phyloP scores from a whole-genome alignment of 1,140 invertebrate species.

The Danaus plexippus region DNA sequence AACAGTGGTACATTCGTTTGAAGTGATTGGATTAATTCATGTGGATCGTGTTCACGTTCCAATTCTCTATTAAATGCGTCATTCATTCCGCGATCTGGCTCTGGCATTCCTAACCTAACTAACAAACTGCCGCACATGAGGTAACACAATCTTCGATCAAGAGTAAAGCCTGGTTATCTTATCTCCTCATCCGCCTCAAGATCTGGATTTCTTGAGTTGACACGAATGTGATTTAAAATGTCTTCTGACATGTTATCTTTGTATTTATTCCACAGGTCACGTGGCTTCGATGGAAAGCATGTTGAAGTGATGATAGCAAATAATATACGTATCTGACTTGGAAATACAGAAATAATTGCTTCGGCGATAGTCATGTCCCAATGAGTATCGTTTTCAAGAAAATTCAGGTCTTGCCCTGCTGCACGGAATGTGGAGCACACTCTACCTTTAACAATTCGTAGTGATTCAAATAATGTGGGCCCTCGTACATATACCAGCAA shows the following conservation, averaged over 20 bases:
- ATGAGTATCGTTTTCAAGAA: slow-evolving; percentile 38
- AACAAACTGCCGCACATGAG: slow-evolving; percentile 28
- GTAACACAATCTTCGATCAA: slow-evolving; percentile 32
- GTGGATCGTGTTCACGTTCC: slow-evolving; percentile 35
- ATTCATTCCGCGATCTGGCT: slow-evolving; percentile 29
- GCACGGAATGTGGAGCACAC: slow-evolving; percentile 40
- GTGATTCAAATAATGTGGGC: slow-evolving; percentile 54
- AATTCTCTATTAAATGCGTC: slow-evolving; percentile 44
- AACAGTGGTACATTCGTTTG: slow-evolving; percentile 39
- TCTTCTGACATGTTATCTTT: slow-evolving; percentile 53
- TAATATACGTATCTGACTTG: slow-evolving; percentile 40
- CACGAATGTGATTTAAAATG: slow-evolving; percentile 33
- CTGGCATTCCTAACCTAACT: slow-evolving; percentile 46
- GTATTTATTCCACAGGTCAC: slow-evolving; percentile 66
- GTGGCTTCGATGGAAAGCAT: too few relatives aligned
- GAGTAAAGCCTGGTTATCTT: slow-evolving; percentile 26
- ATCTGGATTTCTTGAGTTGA: slow-evolving; percentile 31
- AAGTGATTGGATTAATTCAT: slow-evolving; percentile 27
- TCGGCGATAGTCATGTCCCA: slow-evolving; percentile 44
- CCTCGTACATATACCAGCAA: slow-evolving; percentile 64
- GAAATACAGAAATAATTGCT: slow-evolving; percentile 30
- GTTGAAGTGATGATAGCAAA: slow-evolving; percentile 35
- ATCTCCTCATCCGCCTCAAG: slow-evolving; percentile 33
- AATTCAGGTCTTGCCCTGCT: slow-evolving; percentile 36
- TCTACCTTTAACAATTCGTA: slow-evolving; percentile 57